Evolutionary conservation across 2,797 vertebrate species (phyloP), one percentile per base, ranked within the genome.

Genomic region (Microctenopoma stevenorrisi): DNA sequence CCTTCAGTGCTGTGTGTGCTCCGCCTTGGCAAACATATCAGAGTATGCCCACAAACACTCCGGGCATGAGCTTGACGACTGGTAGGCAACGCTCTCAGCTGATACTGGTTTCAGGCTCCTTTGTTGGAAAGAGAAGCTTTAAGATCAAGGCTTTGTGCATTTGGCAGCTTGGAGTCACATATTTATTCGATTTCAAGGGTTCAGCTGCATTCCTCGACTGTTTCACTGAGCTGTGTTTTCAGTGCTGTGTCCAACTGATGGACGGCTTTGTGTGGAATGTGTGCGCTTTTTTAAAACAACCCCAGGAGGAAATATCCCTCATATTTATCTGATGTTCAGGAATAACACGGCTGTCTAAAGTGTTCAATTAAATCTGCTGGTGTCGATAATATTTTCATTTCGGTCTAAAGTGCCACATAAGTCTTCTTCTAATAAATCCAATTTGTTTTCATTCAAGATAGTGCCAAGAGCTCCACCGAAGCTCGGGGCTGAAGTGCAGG

Each of bases 141-240:
- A 66, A 86, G 82, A 86, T 91, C 68, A 89, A 89, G 79, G 82
- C 74, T 68, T 55, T 1, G 16, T 48, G 74, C 16, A 8, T 76
- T 79, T 61, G 72, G 68, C 72, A 64, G 64, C 68, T 84, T 51
- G 43, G 70, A 79, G 66, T 53, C 75, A 76, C 83, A 81, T 68
- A 88, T 87, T 90, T 83, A 79, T 85, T 86, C 56, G 26, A 85
- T 87, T 88, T 86, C 66, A 63, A 67, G 75, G 72, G 64, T 89
- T 81, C 60, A 56, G 7, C 62, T 56, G 75, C 75, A 86, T 86
- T 89, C 83, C 80, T 77, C 64, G 18, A 42, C 67, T 22, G 10
- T 56, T 73, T 71, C 48, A 22, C 66, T 2, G 72, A 74, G 76
- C 72, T 43, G 65, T 62, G 71, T 68, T 83, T 88, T 72, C 63